Evolutionary conservation across 1,140 invertebrate species (phyloP), one percentile per base, ranked within the genome.

Genomic region (Agrypnia vestita): DNA sequence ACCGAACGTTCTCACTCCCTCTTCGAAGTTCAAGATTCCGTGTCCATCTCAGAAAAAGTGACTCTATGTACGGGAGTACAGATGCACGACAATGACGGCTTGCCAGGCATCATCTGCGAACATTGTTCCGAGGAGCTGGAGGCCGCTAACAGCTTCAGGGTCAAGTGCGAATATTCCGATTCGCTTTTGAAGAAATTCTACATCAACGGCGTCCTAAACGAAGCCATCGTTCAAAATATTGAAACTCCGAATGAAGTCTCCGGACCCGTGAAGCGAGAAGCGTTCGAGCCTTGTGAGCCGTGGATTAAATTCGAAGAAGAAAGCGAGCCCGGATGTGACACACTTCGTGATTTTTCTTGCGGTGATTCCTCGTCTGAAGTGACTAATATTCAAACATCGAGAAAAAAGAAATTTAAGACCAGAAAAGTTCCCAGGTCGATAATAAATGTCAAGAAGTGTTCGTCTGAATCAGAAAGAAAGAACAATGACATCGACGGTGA

Each of bases 21-120:
- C 6, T 62, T 62, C 56, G 59, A 76, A 4, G 43, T 62, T 1
- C 43, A 46, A 4, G 12, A 61, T 17, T 12, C n/a, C 7, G 17
- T 76, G 10, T 59, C 75, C 13, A 25, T 67, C 15, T 76, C 59
- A 4, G 76, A 78, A 12, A 78, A 49, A 17, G 62, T 78, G 13
- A 71, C 69, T 61, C 59, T 55, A 19, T 69, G 61, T 47, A 15
- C 76, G 12, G 13, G 35, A 55, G 62, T 71, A 21, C 25, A 78
- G 21, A 78, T 78, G n/a, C 19, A 43, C 12, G 9, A n/a, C 21
- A 11, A 43, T 6, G 76, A 78, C 53, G 62, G 76, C 12, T 49
- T 78, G 12, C 76, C 76, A 10, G 47, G 35, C n/a, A 49, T 71
- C 47, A 78, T 78, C 25, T 78, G 76, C 62, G 51, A 35, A 11